phyloP scores from a whole-genome alignment of 53 echinoderm and acorn worm species.

The Mesocentrotus franciscanus region DNA sequence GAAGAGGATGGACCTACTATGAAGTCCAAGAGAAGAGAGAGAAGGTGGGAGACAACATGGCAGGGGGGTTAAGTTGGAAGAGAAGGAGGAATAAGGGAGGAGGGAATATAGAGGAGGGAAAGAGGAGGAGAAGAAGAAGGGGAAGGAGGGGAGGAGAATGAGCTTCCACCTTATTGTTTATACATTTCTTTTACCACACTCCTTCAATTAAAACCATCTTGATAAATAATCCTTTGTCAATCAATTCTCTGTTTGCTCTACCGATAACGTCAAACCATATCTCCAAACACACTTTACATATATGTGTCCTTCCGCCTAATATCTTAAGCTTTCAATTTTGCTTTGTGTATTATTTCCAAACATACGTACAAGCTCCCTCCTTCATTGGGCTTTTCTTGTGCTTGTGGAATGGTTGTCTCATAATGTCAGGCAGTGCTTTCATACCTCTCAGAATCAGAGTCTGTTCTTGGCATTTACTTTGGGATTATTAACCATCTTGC shows the following conservation, averaged over 20 bases:
- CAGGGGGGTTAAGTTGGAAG: no score
- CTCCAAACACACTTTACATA: constrained; percentile 7
- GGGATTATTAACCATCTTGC: constrained; percentile 25
- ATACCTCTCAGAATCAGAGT: not conserved
- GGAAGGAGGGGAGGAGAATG: not conserved
- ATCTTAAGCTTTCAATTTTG: not conserved
- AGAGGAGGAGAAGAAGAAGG: not conserved
- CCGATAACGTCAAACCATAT: not conserved
- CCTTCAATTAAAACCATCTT: not conserved
- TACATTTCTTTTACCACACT: not conserved
- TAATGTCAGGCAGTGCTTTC: not conserved
- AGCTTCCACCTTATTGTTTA: not conserved
- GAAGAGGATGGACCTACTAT: no score
- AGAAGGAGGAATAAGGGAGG: no score
- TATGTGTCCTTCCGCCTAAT: not conserved
- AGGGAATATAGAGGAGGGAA: no score
- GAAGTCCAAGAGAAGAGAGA: no score
- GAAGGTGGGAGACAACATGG: no score
- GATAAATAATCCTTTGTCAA: constrained; percentile 1
- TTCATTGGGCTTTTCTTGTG: not conserved
- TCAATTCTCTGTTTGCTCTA: not conserved
- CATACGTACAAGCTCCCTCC: not conserved
- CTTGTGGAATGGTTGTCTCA: not conserved
- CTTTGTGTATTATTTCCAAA: not conserved
- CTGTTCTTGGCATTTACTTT: constrained; percentile 20